Percentiles rank a stretch among this genome's conserved stretches.
Evolutionary conservation across 2,888 invertebrate species (phyloP).

Genomic region (Thymelicus acteon): DNA sequence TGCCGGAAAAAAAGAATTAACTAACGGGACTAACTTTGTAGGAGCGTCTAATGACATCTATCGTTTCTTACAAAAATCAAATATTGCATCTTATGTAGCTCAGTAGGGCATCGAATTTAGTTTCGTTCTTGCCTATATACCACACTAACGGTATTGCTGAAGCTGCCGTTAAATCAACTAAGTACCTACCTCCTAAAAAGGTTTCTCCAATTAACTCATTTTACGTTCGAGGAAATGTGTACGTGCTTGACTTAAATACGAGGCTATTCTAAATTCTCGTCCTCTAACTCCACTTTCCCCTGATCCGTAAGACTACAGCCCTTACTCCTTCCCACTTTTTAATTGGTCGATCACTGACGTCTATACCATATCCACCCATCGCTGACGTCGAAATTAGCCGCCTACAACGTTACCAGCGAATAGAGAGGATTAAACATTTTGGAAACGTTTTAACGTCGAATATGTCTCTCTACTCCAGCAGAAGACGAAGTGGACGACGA

Average conservation of each 20-base stretch:
- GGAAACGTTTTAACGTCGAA: conserved; percentile 4
- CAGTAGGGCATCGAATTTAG: conserved; percentile 16
- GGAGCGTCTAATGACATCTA: conserved; percentile 6
- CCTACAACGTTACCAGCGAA: conserved; percentile 8
- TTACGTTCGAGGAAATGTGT: neutral
- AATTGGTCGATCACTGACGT: too few species aligned
- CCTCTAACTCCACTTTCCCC: conserved; percentile 5
- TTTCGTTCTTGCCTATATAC: conserved; percentile 4
- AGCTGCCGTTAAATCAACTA: neutral
- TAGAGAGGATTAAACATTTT: conserved; percentile 16
- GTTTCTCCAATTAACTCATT: neutral
- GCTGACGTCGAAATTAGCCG: neutral
- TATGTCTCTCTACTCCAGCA: conserved; percentile 15
- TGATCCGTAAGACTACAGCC: conserved; percentile 14
- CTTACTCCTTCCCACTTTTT: too few species aligned
- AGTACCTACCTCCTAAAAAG: neutral
- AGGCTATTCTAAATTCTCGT: conserved; percentile 1
- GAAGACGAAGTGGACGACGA: conserved; percentile 3
- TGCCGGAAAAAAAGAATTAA: neutral
- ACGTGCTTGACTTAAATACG: neutral
- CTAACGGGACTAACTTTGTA: conserved; percentile 15
- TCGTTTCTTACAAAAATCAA: neutral
- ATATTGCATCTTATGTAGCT: neutral
- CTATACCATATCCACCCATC: neutral
- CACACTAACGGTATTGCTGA: conserved; percentile 3